Percentiles rank a stretch among this genome's conserved stretches.
Conservation (phyloP, 2,797 vertebrate genomes). For the Spea hammondii region DNA sequence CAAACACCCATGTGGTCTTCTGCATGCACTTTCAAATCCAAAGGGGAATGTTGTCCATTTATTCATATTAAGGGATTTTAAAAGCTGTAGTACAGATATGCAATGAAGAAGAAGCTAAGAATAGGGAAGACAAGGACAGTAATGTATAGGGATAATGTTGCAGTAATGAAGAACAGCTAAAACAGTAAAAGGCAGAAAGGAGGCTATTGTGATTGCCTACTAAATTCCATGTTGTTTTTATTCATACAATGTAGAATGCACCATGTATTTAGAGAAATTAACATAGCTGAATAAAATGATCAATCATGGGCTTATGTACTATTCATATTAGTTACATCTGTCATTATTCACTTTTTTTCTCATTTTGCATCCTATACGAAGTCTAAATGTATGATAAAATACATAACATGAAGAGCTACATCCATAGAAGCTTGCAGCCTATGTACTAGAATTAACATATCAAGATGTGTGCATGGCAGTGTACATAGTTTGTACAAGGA, state of each 20-base stretch:
- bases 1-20: conserved; percentile 7
- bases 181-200: not conserved
- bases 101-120: not conserved
- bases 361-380: too few species aligned
- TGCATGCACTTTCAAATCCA: not conserved
- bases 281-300: too few species aligned
- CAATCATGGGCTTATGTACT: too few species aligned
- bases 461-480: too few species aligned
- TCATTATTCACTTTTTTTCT: too few species aligned
- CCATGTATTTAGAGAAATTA: too few species aligned
- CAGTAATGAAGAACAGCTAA: not conserved
- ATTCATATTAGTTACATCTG: too few species aligned
- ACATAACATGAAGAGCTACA: too few species aligned
- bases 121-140: not conserved
- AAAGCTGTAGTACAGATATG: not conserved
- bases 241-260: too few species aligned
- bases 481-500: not conserved
- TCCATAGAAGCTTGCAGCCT: too few species aligned
- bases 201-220: not conserved
- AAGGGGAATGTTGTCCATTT: not conserved
- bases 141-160: not conserved
- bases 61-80: not conserved
- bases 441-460: too few species aligned
- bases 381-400: too few species aligned
- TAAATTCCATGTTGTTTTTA: not conserved